Percentiles rank a stretch among this genome's conserved stretches.
These are phyloP conservation scores for Loxodonta africana DNA, from an alignment of 2,113 vertebrate genomes.

Conservation along the genomic window DNA sequence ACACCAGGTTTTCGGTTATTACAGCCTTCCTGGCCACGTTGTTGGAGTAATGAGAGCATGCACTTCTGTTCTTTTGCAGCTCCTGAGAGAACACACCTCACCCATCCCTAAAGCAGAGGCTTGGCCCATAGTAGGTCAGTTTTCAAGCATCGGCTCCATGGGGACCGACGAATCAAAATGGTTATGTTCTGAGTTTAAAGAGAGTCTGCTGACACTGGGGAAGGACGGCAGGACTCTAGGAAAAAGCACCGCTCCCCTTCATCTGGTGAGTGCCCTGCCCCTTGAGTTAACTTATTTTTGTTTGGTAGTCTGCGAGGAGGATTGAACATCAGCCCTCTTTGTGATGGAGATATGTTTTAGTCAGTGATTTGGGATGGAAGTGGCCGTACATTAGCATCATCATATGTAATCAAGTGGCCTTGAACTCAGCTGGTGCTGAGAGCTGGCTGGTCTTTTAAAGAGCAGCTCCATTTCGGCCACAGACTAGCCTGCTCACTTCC, in stretches of 20 bases:
- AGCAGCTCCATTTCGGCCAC: background rate
- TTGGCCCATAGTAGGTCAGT: conserved; percentile 97
- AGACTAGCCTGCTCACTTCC: background rate
- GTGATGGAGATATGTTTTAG: background rate
- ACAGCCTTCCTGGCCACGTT: background rate
- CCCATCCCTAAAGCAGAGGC: conserved; percentile 84
- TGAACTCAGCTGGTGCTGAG: rapidly evolving
- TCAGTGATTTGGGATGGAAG: background rate
- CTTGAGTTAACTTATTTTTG: rapidly evolving
- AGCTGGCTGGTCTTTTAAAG: background rate
- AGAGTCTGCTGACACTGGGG: conserved; percentile 91
- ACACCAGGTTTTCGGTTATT: background rate
- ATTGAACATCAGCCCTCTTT: background rate
- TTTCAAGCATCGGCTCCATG: conserved; percentile 98
- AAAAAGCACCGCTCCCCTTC: conserved; percentile 87
- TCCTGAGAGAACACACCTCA: conserved; percentile 89
- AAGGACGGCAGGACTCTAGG: conserved; percentile 68
- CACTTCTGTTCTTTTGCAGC: conserved; percentile 76
- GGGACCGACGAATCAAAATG: conserved; percentile 96
- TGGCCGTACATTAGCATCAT: rapidly evolving
- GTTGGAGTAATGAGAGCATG: background rate
- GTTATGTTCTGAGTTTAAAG: conserved; percentile 95
- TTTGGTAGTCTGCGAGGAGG: background rate
- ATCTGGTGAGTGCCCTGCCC: conserved; percentile 89
- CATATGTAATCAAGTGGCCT: rapidly evolving